These are phyloP conservation scores for Zelostemma sp. DNA, from an alignment of 1,140 invertebrate species.

Conservation along the genomic window DNA sequence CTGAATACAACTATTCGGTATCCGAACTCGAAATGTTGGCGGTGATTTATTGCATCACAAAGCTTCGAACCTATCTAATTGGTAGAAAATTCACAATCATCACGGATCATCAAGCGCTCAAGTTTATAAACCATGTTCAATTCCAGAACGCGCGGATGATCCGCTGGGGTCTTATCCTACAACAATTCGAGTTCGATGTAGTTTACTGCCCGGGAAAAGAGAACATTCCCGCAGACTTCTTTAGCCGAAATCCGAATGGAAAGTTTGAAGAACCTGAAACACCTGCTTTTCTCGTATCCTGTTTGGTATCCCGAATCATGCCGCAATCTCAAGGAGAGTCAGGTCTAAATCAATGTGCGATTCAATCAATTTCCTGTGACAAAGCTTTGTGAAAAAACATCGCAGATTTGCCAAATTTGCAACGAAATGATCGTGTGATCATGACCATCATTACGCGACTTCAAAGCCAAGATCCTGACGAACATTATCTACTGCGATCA, in stretches of 20 bases:
- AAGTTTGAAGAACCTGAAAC: neutral
- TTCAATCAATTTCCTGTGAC: no score
- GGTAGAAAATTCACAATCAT: slow-evolving; percentile 14
- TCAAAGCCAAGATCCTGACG: no score
- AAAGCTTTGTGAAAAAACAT: no score
- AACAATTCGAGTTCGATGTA: slow-evolving; percentile 4
- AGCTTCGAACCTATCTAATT: slow-evolving; percentile 8
- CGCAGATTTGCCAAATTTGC: no score
- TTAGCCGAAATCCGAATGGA: slow-evolving; percentile 11
- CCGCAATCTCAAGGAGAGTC: no score
- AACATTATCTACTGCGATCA: no score
- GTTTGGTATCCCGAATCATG: no score
- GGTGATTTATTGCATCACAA: slow-evolving; percentile 11
- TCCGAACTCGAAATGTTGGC: slow-evolving; percentile 18
- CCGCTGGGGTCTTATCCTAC: slow-evolving; percentile 15
- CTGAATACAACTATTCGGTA: slow-evolving; percentile 12
- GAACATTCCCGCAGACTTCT: slow-evolving; percentile 15
- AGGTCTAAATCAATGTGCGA: no score
- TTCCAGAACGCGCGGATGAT: slow-evolving; percentile 8
- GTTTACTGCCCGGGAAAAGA: slow-evolving; percentile 10
- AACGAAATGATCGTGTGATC: no score
- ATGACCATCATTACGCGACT: no score
- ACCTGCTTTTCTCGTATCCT: no score
- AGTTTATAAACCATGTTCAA: neutral
- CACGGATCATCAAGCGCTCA: slow-evolving; percentile 17